phyloP scores from a whole-genome alignment of 2,797 vertebrate genomes.

The Bradypodion ventrale region DNA sequence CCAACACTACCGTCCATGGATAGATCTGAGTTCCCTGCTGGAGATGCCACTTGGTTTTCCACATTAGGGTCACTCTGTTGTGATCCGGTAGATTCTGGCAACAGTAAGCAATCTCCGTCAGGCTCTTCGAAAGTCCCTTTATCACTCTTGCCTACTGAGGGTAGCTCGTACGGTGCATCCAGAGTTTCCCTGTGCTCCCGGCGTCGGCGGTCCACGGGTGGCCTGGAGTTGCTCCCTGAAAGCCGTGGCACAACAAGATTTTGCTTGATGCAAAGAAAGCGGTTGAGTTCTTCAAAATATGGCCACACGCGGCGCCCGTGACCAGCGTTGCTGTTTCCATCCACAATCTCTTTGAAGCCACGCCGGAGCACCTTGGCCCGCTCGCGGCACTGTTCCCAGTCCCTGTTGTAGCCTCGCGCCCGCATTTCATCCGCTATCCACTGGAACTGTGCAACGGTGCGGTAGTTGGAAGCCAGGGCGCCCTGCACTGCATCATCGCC shows the following conservation, averaged over 20 bases:
- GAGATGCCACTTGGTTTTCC: slow-evolving; percentile 32
- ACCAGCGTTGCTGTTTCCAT: slow-evolving; percentile 30
- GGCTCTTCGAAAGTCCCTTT: slow-evolving; percentile 43
- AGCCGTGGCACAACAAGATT: slow-evolving; percentile 40
- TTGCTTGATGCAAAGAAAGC: slow-evolving; percentile 44
- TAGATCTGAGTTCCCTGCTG: slow-evolving; percentile 32
- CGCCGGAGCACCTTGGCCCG: slow-evolving; percentile 36
- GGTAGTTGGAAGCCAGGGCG: slow-evolving; percentile 38
- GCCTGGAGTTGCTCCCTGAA: slow-evolving; percentile 28
- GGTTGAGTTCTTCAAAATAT: slow-evolving; percentile 34
- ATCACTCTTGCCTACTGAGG: slow-evolving; percentile 16
- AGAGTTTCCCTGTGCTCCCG: slow-evolving; percentile 29
- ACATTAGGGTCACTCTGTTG: slow-evolving; percentile 31
- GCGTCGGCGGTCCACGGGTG: slow-evolving; percentile 23
- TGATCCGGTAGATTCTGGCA: slow-evolving; percentile 26
- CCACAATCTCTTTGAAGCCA: slow-evolving; percentile 41
- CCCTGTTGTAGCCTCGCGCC: slow-evolving; percentile 40
- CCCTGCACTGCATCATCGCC: slow-evolving; percentile 35
- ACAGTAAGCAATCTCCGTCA: slow-evolving; percentile 23
- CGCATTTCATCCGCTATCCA: slow-evolving; percentile 44
- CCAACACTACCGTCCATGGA: slow-evolving; percentile 35
- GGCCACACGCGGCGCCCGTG: slow-evolving; percentile 36
- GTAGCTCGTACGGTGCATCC: slow-evolving; percentile 22
- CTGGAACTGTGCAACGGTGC: slow-evolving; percentile 37
- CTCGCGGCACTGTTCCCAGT: slow-evolving; percentile 39